phyloP scores from a whole-genome alignment of 2,113 vertebrate genomes.

The Nematolebias whitei region DNA sequence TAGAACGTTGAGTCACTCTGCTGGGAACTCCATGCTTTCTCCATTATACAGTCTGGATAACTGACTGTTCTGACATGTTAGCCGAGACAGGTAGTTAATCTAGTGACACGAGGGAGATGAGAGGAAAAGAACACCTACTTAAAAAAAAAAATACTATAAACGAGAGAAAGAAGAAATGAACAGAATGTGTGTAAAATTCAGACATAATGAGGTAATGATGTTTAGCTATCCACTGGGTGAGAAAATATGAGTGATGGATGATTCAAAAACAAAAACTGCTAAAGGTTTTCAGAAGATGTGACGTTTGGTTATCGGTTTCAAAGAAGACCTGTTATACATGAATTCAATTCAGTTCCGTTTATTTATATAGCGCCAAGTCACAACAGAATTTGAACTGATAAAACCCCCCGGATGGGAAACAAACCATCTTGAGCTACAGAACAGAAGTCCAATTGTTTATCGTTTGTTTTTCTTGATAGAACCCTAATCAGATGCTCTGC shows the following conservation, averaged over 20 bases:
- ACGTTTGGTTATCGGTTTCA: neutral
- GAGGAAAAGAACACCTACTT: neutral
- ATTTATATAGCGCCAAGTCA: no score
- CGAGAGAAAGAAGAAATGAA: neutral
- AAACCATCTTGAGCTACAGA: no score
- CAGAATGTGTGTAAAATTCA: neutral
- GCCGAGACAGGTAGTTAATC: constrained; percentile 5
- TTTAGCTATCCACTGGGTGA: constrained; percentile 9
- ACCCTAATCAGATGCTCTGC: no score
- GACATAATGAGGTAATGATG: no score
- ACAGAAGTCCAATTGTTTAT: no score
- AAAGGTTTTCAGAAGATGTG: neutral
- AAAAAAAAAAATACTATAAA: neutral
- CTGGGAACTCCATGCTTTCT: constrained; percentile 73
- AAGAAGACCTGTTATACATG: neutral
- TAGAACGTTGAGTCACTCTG: constrained; percentile 67
- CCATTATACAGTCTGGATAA: constrained; percentile 55
- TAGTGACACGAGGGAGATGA: neutral
- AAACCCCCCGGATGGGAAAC: no score
- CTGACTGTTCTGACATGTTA: constrained; percentile 36
- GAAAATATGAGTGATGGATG: neutral
- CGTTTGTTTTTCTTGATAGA: no score
- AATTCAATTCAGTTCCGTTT: no score
- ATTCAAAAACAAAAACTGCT: no score
- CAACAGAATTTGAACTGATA: no score